These are phyloP conservation scores for Corapipo altera DNA, from an alignment of 2,113 vertebrate species.

Conservation along the genomic window DNA sequence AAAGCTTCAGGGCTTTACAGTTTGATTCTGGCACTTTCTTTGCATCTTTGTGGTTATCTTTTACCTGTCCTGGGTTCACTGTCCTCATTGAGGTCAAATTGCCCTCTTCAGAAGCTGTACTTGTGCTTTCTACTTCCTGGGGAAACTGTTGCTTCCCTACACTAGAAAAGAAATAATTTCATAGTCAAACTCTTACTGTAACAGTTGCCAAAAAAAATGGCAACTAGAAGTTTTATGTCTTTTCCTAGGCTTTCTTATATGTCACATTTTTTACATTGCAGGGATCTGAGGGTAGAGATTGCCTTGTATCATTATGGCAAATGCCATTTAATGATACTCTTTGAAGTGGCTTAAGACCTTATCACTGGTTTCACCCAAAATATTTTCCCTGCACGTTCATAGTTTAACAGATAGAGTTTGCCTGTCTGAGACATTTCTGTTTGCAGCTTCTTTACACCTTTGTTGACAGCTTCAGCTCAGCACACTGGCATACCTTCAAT, in stretches of 20 bases:
- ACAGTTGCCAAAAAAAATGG: background rate
- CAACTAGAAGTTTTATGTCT: background rate
- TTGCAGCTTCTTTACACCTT: background rate
- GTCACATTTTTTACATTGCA: background rate
- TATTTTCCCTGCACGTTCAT: background rate
- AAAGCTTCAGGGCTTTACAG: background rate
- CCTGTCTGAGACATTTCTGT: background rate
- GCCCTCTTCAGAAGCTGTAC: background rate
- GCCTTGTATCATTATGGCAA: background rate
- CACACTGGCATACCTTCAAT: background rate
- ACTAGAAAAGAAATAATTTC: background rate
- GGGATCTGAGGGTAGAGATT: background rate
- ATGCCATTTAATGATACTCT: background rate
- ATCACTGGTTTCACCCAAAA: background rate
- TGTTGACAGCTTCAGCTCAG: background rate
- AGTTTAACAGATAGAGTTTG: background rate
- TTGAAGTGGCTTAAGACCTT: background rate
- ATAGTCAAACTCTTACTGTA: background rate
- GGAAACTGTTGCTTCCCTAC: background rate
- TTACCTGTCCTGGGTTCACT: background rate
- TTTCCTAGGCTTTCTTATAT: background rate
- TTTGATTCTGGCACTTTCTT: background rate
- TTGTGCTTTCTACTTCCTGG: background rate
- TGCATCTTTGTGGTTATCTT: background rate
- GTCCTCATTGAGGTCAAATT: rapidly evolving